Conservation (phyloP, 2,888 invertebrate genomes). For the Ligdia adustata region DNA sequence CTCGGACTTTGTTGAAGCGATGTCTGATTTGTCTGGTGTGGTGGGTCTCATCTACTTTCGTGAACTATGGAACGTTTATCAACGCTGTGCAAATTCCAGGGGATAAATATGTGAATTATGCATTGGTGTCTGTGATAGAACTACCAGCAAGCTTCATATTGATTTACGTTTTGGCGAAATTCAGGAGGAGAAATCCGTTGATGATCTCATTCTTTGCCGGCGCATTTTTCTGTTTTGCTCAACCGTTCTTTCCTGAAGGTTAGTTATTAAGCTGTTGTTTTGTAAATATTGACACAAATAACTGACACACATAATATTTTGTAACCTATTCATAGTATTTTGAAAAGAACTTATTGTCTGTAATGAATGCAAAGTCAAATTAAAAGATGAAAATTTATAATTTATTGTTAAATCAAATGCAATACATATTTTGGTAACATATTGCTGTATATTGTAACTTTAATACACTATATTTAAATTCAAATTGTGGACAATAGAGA, state of each 20-base stretch:
- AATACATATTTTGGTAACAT: no score
- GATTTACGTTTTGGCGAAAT: conserved; percentile 79
- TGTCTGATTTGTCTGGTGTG: conserved; percentile 65
- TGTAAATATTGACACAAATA: no score
- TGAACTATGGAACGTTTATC: conserved; percentile 90
- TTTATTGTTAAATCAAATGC: no score
- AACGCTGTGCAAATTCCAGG: conserved; percentile 89
- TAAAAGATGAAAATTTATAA: no score
- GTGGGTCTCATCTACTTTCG: conserved; percentile 87
- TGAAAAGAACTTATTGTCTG: no score
- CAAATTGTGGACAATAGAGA: no score
- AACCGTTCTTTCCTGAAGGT: conserved; percentile 84
- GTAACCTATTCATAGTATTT: no score
- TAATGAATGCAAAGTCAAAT: no score
- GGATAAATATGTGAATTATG: conserved; percentile 90
- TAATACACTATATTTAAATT: no score
- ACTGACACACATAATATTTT: no score
- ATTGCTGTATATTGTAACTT: no score
- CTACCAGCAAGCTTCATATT: conserved; percentile 84
- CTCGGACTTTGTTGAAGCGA: conserved; percentile 55
- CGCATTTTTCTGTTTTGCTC: conserved; percentile 82
- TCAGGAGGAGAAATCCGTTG: conserved; percentile 81
- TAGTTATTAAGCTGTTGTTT: no score
- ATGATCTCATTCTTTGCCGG: conserved; percentile 80
- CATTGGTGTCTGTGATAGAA: conserved; percentile 81